Conservation (phyloP, 2,888 invertebrate species). For the Nephrotoma flavescens region DNA sequence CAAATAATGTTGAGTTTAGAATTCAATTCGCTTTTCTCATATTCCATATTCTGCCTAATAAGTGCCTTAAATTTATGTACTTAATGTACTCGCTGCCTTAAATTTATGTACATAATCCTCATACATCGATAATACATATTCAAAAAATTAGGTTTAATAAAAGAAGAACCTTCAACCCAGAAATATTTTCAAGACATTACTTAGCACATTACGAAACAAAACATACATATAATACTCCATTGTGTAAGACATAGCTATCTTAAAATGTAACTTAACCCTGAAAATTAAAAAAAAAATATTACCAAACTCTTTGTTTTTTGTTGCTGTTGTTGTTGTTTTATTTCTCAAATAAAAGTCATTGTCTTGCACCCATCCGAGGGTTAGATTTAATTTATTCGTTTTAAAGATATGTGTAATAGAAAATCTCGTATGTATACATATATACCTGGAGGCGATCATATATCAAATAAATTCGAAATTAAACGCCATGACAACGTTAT, state of each 20-base stretch:
- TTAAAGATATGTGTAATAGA: background rate
- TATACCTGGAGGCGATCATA: background rate
- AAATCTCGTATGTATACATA: background rate
- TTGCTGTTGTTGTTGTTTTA: too few relatives aligned
- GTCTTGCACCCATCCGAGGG: background rate
- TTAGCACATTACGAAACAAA: background rate
- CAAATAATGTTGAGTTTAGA: too few relatives aligned
- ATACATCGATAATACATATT: background rate
- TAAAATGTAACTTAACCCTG: background rate
- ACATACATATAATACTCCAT: background rate
- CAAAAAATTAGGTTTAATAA: background rate
- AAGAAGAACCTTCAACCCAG: background rate
- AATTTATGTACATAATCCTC: too few relatives aligned
- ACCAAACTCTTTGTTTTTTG: background rate
- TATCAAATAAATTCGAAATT: background rate
- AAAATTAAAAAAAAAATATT: background rate
- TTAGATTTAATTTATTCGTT: background rate
- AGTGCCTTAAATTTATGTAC: too few relatives aligned
- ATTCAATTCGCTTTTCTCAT: too few relatives aligned
- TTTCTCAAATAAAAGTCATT: background rate
- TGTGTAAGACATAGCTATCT: background rate
- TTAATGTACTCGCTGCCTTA: too few relatives aligned
- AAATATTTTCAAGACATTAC: background rate
- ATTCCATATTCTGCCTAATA: too few relatives aligned
- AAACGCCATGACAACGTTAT: background rate